phyloP scores from a whole-genome alignment of 2,797 vertebrate genomes.

The Muscicapa striata region DNA sequence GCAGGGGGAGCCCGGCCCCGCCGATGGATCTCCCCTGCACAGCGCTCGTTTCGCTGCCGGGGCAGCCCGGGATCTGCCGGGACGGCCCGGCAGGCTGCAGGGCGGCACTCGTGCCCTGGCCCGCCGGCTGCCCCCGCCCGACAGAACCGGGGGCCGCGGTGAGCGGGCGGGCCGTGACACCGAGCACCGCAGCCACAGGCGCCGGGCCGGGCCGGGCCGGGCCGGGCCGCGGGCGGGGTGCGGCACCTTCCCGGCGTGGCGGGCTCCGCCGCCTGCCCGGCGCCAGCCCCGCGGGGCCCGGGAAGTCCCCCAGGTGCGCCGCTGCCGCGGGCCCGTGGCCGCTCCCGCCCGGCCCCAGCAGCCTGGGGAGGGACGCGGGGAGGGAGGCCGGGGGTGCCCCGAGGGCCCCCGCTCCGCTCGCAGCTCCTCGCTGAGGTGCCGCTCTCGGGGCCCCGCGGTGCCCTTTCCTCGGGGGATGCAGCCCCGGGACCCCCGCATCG shows the following conservation, averaged over 20 bases:
- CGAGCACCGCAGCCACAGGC: background rate
- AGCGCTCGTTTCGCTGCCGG: constrained; percentile 38
- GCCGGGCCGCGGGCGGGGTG: background rate
- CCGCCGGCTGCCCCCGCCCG: constrained; percentile 3
- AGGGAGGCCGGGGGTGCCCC: background rate
- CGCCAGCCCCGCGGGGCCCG: background rate
- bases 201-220: no score
- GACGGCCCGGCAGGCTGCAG: constrained; percentile 50
- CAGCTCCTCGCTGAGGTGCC: background rate
- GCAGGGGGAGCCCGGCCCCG: background rate
- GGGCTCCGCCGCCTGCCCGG: background rate
- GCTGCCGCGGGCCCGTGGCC: background rate
- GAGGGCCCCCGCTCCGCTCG: background rate
- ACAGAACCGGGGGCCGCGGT: background rate
- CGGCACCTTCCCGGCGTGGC: background rate
- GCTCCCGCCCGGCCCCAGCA: background rate
- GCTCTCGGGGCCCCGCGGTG: no score
- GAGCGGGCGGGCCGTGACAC: background rate
- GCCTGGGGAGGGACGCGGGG: no score
- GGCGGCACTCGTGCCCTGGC: constrained; percentile 17
- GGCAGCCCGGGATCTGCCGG: constrained; percentile 13
- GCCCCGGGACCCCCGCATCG: background rate
- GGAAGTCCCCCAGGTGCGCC: background rate
- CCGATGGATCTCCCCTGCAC: background rate
- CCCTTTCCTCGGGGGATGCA: no score